Evolutionary conservation across 1,140 invertebrate genomes (phyloP).

Genomic region (Rhopalosiphum maidis): DNA sequence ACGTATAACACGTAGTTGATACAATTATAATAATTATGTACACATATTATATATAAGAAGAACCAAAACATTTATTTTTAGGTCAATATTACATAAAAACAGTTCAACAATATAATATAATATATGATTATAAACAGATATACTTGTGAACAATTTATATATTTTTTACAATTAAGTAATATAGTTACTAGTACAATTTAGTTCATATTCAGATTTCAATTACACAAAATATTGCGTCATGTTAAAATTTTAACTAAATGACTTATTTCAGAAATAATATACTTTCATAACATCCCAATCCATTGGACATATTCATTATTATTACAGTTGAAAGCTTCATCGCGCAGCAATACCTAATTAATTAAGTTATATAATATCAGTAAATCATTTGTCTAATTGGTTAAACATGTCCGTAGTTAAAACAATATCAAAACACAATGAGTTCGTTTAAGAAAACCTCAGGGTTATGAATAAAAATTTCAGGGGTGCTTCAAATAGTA

Average conservation of each 20-base stretch:
- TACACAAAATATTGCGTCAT: not conserved
- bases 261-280: not conserved
- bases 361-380: not conserved
- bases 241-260: not conserved
- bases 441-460: not conserved
- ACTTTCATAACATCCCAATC: not conserved
- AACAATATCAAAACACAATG: not conserved
- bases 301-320: not conserved
- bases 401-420: not conserved
- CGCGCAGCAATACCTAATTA: not conserved
- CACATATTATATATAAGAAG: no score
- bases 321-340: not conserved
- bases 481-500: not conserved
- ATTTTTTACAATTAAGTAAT: no score
- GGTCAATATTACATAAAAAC: not conserved
- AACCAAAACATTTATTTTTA: not conserved
- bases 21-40: no score
- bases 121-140: not conserved
- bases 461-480: not conserved
- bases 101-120: not conserved
- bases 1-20: no score
- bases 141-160: not conserved
- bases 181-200: no score
- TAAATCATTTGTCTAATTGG: slow-evolving; percentile 20
- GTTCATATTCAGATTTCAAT: not conserved